Evolutionary conservation across 2,888 invertebrate genomes (phyloP), one percentile per base, ranked within the genome.

Genomic region (Drosophila buzzatii): DNA sequence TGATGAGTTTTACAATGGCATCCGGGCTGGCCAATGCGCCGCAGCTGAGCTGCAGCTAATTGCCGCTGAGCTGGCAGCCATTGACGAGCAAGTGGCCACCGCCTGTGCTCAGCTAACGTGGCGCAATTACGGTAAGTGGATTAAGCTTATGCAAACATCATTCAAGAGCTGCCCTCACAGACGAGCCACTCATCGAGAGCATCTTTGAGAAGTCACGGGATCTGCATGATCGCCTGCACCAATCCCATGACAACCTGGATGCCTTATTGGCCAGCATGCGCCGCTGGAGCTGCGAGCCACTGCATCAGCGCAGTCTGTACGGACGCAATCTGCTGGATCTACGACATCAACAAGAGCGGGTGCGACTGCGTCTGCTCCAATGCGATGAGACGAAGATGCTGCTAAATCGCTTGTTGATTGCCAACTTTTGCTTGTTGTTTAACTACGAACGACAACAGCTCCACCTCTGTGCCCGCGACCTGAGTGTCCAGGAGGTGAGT

Each of bases 1-100:
- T 47, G 94, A 95, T 8, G 94, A 95, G 61, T 96, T 97, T 96
- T 98, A 98, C 93, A 98, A 98, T 92, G 95, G 95, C 79, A 95
- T 98, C 64, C 94, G 96, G 55, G 94, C 94, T 33, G 94, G 95
- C 2, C 95, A 96, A 53, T 95, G 96, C 60, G 95, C 95, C 61
- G 96, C 96, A 0, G 90, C 87, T 3, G 98, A 98, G 92, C 96
- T 95, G 70, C 95, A 95, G 31, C 94, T 99, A 53, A 96, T 99
- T 64, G 94, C 95, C 85, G 94, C 95, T 66, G 97, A 98, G 92
- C 94, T 99, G 70, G 94, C 94, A 5, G 94, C 94, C 14, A 96
- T 99, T 61, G 97, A 98, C 91, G 91, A 92, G 12, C 93, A 96
- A 53, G 94, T 98, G 59, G 94, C 95, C 42, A 93, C 94, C 16